phyloP scores from a whole-genome alignment of 2,888 invertebrate genomes.

The Cordilura impudica region DNA sequence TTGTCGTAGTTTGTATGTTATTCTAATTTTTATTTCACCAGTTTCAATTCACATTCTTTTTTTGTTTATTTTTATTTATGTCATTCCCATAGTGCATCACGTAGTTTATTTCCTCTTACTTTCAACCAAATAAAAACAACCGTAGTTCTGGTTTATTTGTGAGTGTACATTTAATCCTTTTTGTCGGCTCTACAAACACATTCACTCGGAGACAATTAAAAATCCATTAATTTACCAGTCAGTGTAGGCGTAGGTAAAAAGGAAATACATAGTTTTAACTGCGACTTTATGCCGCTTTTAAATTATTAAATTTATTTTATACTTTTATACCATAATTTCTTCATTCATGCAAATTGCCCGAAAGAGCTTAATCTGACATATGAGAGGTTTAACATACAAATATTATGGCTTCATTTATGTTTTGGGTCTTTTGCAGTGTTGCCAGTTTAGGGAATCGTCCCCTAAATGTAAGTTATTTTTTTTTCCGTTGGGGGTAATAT shows the following conservation, averaged over 20 bases:
- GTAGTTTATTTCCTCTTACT: constrained; percentile 53
- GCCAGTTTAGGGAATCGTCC: not conserved
- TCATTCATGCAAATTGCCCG: constrained; percentile 48
- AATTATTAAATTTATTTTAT: constrained; percentile 59
- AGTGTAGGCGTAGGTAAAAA: constrained; percentile 27
- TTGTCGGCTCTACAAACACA: constrained; percentile 17
- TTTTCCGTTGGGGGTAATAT: too few relatives aligned
- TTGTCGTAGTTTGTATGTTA: not conserved
- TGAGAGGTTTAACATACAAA: constrained; percentile 43
- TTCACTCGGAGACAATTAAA: constrained; percentile 71
- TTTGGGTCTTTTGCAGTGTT: not conserved
- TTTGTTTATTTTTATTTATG: too few relatives aligned
- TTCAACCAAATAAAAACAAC: constrained; percentile 23
- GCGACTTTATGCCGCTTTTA: constrained; percentile 20
- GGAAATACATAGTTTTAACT: constrained; percentile 20
- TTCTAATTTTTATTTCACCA: too few relatives aligned
- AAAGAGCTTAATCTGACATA: constrained; percentile 56
- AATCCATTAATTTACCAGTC: constrained; percentile 72
- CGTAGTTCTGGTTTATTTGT: not conserved
- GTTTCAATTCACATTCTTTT: too few relatives aligned
- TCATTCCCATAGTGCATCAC: constrained; percentile 18
- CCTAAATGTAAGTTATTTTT: not conserved
- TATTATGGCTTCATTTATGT: constrained; percentile 35
- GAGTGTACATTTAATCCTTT: constrained; percentile 43
- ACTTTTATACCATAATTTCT: constrained; percentile 48